These are phyloP conservation scores for Acleris laterana DNA, from an alignment of 2,888 invertebrate species.

Conservation along the genomic window DNA sequence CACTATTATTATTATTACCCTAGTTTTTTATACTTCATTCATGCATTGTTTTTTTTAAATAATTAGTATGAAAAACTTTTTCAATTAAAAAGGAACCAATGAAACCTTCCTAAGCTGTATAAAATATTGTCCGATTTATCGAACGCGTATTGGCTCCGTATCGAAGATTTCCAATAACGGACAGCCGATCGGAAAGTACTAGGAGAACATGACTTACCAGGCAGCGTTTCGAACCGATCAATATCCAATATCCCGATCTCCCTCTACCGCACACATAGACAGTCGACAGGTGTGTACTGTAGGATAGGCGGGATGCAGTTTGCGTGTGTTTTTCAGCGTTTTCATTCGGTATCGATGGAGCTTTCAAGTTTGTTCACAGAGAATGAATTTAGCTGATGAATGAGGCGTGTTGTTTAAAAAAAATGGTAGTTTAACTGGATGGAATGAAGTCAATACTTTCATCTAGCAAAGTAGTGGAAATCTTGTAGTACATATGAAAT, in stretches of 20 bases:
- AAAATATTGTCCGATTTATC: background rate
- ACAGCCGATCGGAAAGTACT: constrained; percentile 77
- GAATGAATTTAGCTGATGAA: too few species aligned
- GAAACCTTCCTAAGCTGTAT: too few species aligned
- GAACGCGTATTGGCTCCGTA: constrained; percentile 55
- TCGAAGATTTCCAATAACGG: constrained; percentile 77
- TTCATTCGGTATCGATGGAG: constrained; percentile 26
- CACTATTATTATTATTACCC: too few species aligned
- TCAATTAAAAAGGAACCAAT: too few species aligned
- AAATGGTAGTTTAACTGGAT: too few species aligned
- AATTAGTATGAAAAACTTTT: too few species aligned
- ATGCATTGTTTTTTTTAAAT: too few species aligned
- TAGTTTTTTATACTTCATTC: too few species aligned
- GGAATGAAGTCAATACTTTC: too few species aligned
- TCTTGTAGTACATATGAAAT: too few species aligned
- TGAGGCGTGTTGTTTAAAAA: too few species aligned
- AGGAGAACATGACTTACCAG: constrained; percentile 57
- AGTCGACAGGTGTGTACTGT: constrained; percentile 49
- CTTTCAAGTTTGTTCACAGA: background rate
- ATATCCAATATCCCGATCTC: constrained; percentile 61
- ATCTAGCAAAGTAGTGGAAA: too few species aligned
- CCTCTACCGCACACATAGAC: constrained; percentile 61
- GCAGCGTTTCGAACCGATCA: constrained; percentile 77
- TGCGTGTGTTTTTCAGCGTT: constrained; percentile 23
- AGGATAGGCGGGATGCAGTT: constrained; percentile 42